Conservation (phyloP, 1,140 invertebrate species). For the Probaryconus sp. region DNA sequence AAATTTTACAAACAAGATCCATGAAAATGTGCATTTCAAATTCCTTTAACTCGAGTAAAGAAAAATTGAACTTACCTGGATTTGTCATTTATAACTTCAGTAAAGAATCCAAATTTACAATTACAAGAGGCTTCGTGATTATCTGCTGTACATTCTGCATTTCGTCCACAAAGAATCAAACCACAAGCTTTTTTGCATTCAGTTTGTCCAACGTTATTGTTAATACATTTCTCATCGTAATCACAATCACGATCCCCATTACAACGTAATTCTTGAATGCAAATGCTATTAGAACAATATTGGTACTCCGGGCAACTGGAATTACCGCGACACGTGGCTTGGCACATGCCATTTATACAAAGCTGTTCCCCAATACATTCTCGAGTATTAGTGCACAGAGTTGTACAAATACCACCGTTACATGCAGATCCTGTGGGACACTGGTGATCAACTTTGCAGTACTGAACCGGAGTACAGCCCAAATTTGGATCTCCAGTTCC, state of each 20-base stretch:
- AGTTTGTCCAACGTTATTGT: slow-evolving; percentile 83
- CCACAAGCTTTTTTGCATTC: slow-evolving; percentile 86
- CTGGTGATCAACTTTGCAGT: slow-evolving; percentile 86
- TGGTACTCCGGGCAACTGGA: slow-evolving; percentile 88
- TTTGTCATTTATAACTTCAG: slow-evolving; percentile 85
- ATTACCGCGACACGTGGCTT: slow-evolving; percentile 87
- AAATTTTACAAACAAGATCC: too few species aligned
- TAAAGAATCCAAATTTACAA: slow-evolving; percentile 88
- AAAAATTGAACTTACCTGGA: too few species aligned
- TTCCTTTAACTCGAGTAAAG: too few species aligned
- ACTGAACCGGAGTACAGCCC: slow-evolving; percentile 88
- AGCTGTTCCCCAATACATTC: slow-evolving; percentile 90
- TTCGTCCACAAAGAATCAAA: slow-evolving; percentile 86
- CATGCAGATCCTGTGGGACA: slow-evolving; percentile 90
- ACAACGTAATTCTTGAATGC: slow-evolving; percentile 88
- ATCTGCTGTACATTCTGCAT: slow-evolving; percentile 85
- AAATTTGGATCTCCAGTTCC: slow-evolving; percentile 91
- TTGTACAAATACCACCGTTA: slow-evolving; percentile 87
- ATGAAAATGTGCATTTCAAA: too few species aligned
- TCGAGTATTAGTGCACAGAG: slow-evolving; percentile 85
- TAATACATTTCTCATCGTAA: slow-evolving; percentile 83
- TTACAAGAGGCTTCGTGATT: slow-evolving; percentile 85
- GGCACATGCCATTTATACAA: slow-evolving; percentile 88
- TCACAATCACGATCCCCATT: slow-evolving; percentile 84
- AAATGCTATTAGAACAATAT: slow-evolving; percentile 89